These are phyloP conservation scores for Synanthedon vespiformis DNA, from an alignment of 2,888 invertebrate species.

Conservation along the genomic window DNA sequence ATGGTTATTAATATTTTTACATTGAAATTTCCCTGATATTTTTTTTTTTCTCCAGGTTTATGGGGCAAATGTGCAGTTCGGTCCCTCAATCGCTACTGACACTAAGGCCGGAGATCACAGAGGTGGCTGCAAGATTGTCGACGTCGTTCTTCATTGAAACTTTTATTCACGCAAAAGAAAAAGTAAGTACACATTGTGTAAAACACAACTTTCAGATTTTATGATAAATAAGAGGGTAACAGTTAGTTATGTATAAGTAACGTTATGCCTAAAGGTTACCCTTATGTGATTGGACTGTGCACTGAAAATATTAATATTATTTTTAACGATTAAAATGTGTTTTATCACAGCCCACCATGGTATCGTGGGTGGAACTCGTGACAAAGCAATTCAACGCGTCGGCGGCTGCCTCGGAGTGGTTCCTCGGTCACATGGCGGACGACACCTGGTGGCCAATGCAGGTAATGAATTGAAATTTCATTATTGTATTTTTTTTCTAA, in stretches of 20 bases:
- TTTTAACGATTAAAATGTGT: background rate
- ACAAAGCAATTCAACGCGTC: slow-evolving; percentile 96
- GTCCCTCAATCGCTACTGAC: slow-evolving; percentile 90
- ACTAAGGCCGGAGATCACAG: slow-evolving; percentile 82
- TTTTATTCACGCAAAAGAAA: slow-evolving; percentile 96
- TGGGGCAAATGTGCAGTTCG: slow-evolving; percentile 96
- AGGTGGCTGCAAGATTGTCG: slow-evolving; percentile 87
- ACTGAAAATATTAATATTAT: background rate
- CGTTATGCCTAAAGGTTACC: too few relatives aligned
- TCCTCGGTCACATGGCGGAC: slow-evolving; percentile 91
- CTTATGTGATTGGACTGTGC: too few relatives aligned
- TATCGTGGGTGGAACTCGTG: slow-evolving; percentile 94
- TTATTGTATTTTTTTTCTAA: too few relatives aligned
- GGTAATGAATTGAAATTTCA: slow-evolving; percentile 28
- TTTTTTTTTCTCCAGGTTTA: slow-evolving; percentile 74
- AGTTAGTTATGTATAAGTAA: too few relatives aligned
- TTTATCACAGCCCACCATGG: slow-evolving; percentile 86
- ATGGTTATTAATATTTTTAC: too few relatives aligned
- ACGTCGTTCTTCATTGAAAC: slow-evolving; percentile 97
- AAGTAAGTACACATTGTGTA: slow-evolving; percentile 60
- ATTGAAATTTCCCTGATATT: background rate
- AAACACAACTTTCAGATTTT: too few relatives aligned
- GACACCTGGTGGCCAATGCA: slow-evolving; percentile 97
- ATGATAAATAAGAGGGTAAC: too few relatives aligned
- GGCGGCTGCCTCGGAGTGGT: slow-evolving; percentile 91